phyloP scores from a whole-genome alignment of 37 sponge, comb jelly and placozoan genomes.

The Aplysina aerophoba region DNA sequence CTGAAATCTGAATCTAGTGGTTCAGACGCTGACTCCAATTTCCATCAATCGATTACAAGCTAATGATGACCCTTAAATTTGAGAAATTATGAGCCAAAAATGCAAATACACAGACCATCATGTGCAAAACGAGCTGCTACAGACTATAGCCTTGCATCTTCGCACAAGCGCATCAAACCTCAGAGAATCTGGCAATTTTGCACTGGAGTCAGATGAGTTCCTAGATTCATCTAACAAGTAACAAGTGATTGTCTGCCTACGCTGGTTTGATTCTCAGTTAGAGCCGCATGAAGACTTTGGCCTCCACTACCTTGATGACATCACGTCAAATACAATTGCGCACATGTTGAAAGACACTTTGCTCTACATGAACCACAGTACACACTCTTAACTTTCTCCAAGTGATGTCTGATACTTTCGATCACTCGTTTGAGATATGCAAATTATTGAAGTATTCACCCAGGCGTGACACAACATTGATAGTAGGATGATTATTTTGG shows the following conservation, averaged over 20 bases:
- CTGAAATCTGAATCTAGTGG: not conserved
- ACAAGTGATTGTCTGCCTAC: slow-evolving; percentile 29
- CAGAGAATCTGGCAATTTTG: not conserved
- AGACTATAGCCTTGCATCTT: slow-evolving; percentile 4
- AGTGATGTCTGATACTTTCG: slow-evolving; percentile 41
- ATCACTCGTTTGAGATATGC: slow-evolving; percentile 32
- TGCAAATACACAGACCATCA: slow-evolving; percentile 34
- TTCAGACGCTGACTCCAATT: slow-evolving; percentile 32
- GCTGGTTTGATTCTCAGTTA: slow-evolving; percentile 24
- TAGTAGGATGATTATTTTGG: too few species aligned
- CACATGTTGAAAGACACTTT: slow-evolving; percentile 35
- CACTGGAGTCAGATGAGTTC: slow-evolving; percentile 33
- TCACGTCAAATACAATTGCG: not conserved
- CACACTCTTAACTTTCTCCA: slow-evolving; percentile 35
- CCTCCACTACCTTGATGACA: not conserved
- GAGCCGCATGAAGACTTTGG: slow-evolving; percentile 55
- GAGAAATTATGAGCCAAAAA: not conserved
- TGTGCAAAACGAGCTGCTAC: slow-evolving; percentile 16
- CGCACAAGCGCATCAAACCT: slow-evolving; percentile 12
- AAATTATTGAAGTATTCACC: slow-evolving; percentile 47
- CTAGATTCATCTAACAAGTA: slow-evolving; percentile 43
- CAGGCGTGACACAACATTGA: too few species aligned
- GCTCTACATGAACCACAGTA: slow-evolving; percentile 17
- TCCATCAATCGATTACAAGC: slow-evolving; percentile 27
- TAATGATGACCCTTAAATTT: slow-evolving; percentile 31